phyloP scores from a whole-genome alignment of 2,113 vertebrate species.

The Odocoileus hemionus region DNA sequence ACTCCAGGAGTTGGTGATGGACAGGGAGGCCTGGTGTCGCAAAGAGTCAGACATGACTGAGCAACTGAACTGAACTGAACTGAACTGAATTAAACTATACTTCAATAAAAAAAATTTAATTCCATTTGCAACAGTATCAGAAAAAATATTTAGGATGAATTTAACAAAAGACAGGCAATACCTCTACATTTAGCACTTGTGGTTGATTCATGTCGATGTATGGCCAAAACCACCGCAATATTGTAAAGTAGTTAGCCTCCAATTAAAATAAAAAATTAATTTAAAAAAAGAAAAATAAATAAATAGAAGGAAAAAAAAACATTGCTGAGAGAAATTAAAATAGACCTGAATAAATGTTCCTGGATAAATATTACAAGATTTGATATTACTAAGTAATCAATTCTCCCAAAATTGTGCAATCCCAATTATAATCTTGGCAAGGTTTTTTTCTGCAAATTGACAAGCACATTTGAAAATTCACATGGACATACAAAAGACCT shows the following conservation, averaged over 20 bases:
- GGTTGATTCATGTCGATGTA: background rate
- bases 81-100: background rate
- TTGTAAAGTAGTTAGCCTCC: background rate
- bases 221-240: background rate
- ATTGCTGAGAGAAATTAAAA: background rate
- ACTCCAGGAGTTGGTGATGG: background rate
- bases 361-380: background rate
- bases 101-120: background rate
- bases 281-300: background rate
- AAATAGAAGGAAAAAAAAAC: background rate
- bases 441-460: background rate
- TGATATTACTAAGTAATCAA: background rate
- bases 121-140: background rate
- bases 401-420: background rate
- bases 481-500: background rate
- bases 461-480: background rate
- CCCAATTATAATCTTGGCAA: background rate
- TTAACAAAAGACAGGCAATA: background rate
- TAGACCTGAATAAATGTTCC: background rate
- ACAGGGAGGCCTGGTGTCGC: background rate
- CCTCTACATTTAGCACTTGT: background rate
- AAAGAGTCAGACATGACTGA: background rate
- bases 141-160: background rate
- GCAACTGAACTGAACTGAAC: background rate
- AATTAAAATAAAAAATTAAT: background rate